Conservation (phyloP, 2,113 vertebrate genomes). For the Pipa parva region DNA sequence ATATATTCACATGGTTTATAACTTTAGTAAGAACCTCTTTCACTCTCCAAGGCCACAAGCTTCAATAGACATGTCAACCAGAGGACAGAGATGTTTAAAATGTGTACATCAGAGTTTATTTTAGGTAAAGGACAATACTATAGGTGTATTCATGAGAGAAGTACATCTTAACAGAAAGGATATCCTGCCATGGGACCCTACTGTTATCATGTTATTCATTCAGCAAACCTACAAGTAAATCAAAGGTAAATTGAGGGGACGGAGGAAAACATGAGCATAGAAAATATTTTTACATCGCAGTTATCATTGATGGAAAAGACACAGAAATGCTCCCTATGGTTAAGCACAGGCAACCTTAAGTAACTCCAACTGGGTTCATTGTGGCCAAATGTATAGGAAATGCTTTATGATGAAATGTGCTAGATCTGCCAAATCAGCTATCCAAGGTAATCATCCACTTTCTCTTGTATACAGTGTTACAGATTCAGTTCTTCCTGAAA, state of each 20-base stretch:
- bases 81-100: no score
- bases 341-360: background rate
- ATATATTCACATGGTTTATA: no score
- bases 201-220: background rate
- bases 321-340: background rate
- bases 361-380: background rate
- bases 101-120: background rate
- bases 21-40: no score
- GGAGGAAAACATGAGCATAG: background rate
- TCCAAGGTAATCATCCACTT: no score
- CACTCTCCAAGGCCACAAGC: no score
- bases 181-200: background rate
- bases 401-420: background rate
- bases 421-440: background rate
- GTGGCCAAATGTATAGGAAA: conserved; percentile 4
- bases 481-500: background rate
- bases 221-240: background rate
- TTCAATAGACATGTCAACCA: no score
- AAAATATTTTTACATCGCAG: background rate
- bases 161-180: background rate
- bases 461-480: background rate
- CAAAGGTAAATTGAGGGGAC: background rate
- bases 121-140: background rate
- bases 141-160: background rate
- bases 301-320: background rate